phyloP scores from a whole-genome alignment of 2,113 vertebrate species.

The Calyptommatus sinebrachiatus region DNA sequence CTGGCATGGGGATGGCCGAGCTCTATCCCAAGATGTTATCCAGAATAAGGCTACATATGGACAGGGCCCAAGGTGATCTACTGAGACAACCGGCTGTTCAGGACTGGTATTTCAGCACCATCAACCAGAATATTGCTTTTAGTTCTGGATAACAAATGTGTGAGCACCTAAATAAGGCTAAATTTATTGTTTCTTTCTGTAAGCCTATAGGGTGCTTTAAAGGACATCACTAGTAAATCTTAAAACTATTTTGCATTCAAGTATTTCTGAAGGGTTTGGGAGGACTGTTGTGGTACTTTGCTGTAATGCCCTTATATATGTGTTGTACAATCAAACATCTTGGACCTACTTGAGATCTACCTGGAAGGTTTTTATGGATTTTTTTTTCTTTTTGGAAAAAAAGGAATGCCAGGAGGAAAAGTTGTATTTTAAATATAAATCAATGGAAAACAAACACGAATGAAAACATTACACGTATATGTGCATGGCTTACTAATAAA shows the following conservation, averaged over 20 bases:
- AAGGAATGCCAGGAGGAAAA: not conserved
- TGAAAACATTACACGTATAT: not conserved
- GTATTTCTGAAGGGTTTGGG: not conserved
- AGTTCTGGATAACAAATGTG: too few species aligned
- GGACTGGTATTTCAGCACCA: not conserved
- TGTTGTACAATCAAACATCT: conserved; percentile 21
- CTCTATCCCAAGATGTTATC: too few species aligned
- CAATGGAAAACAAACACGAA: not conserved
- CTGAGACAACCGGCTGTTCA: not conserved
- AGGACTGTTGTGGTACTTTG: not conserved
- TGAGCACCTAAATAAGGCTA: not conserved
- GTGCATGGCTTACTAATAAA: conserved; percentile 39
- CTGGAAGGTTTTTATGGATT: conserved; percentile 12
- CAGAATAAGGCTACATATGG: too few species aligned
- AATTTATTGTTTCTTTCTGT: too few species aligned
- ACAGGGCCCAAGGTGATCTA: not conserved
- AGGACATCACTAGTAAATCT: not conserved
- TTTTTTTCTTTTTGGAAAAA: not conserved
- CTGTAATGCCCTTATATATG: not conserved
- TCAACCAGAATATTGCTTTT: not conserved
- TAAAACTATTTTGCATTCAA: not conserved
- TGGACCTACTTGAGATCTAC: conserved; percentile 18
- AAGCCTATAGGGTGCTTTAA: too few species aligned
- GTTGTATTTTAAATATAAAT: conserved; percentile 11
- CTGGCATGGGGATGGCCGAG: too few species aligned